Base-by-base conservation (phyloP, 2,797 vertebrate species). In the Micropoecilia bifurca region DNA sequence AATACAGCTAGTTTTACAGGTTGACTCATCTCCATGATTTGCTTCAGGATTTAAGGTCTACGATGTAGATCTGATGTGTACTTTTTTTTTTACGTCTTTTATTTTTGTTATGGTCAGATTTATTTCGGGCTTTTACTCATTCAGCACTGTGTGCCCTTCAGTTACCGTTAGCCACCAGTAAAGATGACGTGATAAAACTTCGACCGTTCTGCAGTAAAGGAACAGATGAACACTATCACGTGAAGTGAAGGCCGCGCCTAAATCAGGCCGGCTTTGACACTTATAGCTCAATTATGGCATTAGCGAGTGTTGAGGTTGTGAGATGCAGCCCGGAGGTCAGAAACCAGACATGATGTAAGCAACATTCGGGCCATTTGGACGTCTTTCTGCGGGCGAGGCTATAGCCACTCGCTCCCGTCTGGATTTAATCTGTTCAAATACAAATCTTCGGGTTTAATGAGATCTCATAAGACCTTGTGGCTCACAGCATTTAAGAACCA, bases 321-420 rank as follows among this genome's bases (percentile, higher is more conserved):
- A 69, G 66, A 25, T 14, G 66, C 13, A 4, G 66, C 22, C 39
- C 22, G n/a, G 66, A 43, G 66, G 39, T 69, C 39, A 69, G 66
- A 69, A 43, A 43, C 66, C 66, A 69, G 39, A 69, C 66, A 43
- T 69, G 39, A 69, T 69, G 39, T 69, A 69, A 69, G 39, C 2
- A 13, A 69, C 20, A 43, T 25, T 43, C 36, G 25, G 39, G 22
- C 20, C 66, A n/a, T 22, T n/a, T n/a, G 12, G 10, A 43, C 6
- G 66, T 69, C 50, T 5, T 66, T 39, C 39, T 68, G 63, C 39
- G 59, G 30, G 30, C 18, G 20, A 36, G 18, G 1, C 3, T 39
- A 9, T 39, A 9, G 57, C 57, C 28, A 20, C 16, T 63, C 6
- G 20, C 61, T 36, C 61, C 61, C 36, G 33, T 63, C 61, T 36